A percentile compares a stretch with the other conserved stretches of the same genome.
These are phyloP conservation scores for Nyctereutes procyonoides DNA, from an alignment of 2,113 vertebrate species.

Conservation along the genomic window DNA sequence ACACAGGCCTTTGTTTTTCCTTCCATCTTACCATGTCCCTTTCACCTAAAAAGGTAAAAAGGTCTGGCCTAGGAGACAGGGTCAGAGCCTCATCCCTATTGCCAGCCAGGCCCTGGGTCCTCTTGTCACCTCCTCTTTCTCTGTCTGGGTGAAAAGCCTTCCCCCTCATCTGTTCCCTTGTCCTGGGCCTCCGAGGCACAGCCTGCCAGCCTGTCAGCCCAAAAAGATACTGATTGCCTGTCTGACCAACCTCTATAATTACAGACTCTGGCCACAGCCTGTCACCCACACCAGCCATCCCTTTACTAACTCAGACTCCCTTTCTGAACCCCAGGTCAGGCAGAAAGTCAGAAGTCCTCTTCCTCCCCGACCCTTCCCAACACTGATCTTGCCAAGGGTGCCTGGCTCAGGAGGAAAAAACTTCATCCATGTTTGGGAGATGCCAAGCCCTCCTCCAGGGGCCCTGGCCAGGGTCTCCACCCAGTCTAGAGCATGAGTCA, in stretches of 20 bases:
- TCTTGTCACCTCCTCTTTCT: constrained; percentile 28
- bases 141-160: background rate
- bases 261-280: constrained; percentile 56
- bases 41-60: constrained; percentile 17
- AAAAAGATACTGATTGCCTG: constrained; percentile 75
- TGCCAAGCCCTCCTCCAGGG: constrained; percentile 68
- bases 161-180: background rate
- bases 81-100: background rate
- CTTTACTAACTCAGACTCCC: background rate
- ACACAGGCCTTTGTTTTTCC: background rate
- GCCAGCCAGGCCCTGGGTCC: background rate
- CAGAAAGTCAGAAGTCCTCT: background rate
- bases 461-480: constrained; percentile 79
- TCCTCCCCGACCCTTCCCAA: constrained; percentile 3
- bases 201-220: constrained; percentile 54
- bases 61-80: background rate
- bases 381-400: background rate
- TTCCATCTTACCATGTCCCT: background rate
- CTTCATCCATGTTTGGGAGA: constrained; percentile 64
- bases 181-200: background rate
- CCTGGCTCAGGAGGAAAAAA: constrained; percentile 60
- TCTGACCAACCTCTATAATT: constrained; percentile 74
- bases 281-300: constrained; percentile 18
- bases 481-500: constrained; percentile 78
- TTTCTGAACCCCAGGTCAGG: background rate